Conservation (phyloP, 2,797 vertebrate species). For the Pangasius mekongensis region DNA sequence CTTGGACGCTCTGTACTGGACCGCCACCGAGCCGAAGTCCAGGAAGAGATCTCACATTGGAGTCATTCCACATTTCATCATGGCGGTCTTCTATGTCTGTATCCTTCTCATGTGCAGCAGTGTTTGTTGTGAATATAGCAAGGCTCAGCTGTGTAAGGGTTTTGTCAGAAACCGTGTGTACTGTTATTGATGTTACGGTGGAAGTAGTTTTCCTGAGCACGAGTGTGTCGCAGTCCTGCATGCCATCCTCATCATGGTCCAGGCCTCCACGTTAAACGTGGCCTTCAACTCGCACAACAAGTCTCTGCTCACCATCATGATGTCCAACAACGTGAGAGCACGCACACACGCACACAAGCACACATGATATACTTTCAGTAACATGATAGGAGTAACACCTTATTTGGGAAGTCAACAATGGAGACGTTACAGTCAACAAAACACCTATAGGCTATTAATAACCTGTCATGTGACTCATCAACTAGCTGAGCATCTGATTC, state of each 20-base stretch:
- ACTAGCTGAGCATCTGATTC: neutral
- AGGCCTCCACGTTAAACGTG: slow-evolving; percentile 96
- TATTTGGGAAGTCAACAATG: neutral
- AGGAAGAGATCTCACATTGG: slow-evolving; percentile 92
- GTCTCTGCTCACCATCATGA: slow-evolving; percentile 97
- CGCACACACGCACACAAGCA: neutral
- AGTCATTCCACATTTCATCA: slow-evolving; percentile 94
- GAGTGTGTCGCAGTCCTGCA: slow-evolving; percentile 83
- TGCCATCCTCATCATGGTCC: slow-evolving; percentile 95
- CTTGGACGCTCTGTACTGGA: slow-evolving; percentile 97
- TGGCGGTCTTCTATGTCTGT: slow-evolving; percentile 98
- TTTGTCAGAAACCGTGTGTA: neutral
- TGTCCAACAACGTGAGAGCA: slow-evolving; percentile 94
- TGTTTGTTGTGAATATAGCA: neutral
- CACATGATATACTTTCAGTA: neutral
- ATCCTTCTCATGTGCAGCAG: slow-evolving; percentile 77
- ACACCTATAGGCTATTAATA: neutral
- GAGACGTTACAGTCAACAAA: neutral
- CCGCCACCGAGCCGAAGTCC: slow-evolving; percentile 95
- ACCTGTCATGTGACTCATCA: neutral
- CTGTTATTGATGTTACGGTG: neutral
- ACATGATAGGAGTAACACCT: neutral
- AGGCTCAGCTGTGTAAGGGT: neutral
- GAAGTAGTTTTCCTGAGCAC: slow-evolving; percentile 65
- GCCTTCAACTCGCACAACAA: slow-evolving; percentile 99